Evolutionary conservation across 2,888 invertebrate genomes (phyloP).

Genomic region (Trissonchulus latispiculum): DNA sequence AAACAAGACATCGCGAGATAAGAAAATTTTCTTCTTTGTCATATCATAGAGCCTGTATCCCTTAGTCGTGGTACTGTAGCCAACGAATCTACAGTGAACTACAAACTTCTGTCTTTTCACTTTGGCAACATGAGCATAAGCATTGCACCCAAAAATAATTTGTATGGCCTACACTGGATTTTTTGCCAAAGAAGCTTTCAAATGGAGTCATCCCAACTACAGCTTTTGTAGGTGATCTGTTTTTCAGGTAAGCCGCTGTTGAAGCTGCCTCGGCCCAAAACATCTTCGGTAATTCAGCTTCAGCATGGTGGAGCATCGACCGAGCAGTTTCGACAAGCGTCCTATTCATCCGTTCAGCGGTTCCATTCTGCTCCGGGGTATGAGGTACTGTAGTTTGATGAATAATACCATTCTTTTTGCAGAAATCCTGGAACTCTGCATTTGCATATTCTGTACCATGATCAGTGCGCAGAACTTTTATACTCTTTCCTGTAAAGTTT

Average conservation of each 20-base stretch:
- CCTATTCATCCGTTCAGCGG: constrained; percentile 30
- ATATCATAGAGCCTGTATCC: constrained; percentile 25
- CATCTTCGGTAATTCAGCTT: constrained; percentile 23
- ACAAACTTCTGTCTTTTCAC: constrained; percentile 21
- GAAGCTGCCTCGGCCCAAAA: constrained; percentile 29
- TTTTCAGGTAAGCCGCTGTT: constrained; percentile 25
- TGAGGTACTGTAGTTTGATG: constrained; percentile 27
- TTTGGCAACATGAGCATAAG: constrained; percentile 24
- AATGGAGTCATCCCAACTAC: constrained; percentile 26
- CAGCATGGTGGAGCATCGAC: constrained; percentile 25
- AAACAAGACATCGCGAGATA: background rate
- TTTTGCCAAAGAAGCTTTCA: constrained; percentile 26
- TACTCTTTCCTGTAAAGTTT: constrained; percentile 10
- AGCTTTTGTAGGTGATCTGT: constrained; percentile 24
- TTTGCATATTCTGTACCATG: constrained; percentile 24
- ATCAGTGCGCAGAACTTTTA: constrained; percentile 23
- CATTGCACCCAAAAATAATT: constrained; percentile 26
- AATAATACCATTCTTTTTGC: constrained; percentile 26
- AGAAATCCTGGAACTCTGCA: constrained; percentile 23
- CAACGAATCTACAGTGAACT: constrained; percentile 23
- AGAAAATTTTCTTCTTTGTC: background rate
- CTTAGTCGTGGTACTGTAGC: constrained; percentile 25
- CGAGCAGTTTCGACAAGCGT: constrained; percentile 29
- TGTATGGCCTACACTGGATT: constrained; percentile 24
- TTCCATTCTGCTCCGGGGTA: constrained; percentile 28